A percentile compares a stretch with the other conserved stretches of the same genome.
Evolutionary conservation across 2,797 vertebrate species (phyloP).

Genomic region (Amniataba percoides): DNA sequence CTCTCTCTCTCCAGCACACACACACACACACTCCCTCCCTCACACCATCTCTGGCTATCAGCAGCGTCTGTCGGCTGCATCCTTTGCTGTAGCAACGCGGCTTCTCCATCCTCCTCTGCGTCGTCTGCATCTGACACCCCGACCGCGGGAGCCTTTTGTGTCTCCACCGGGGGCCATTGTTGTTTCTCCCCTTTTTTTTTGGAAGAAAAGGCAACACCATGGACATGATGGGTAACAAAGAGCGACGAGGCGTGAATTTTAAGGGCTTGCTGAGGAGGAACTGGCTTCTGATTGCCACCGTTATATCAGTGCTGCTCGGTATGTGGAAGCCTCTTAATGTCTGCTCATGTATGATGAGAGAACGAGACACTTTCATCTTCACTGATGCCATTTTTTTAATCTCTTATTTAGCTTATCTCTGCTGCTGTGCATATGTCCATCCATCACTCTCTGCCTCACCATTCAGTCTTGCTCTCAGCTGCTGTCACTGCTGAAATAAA

Average conservation of each 20-base stretch:
- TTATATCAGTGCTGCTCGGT: constrained; percentile 92
- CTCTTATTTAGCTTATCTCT: too few species aligned
- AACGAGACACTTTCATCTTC: constrained; percentile 12
- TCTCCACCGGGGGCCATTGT: constrained; percentile 44
- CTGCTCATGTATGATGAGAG: constrained; percentile 33
- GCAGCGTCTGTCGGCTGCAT: constrained; percentile 70
- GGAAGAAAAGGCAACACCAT: constrained; percentile 49
- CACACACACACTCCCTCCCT: constrained; percentile 36
- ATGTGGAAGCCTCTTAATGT: constrained; percentile 65
- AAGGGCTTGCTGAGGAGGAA: constrained; percentile 89
- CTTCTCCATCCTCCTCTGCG: constrained; percentile 40
- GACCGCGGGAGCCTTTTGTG: constrained; percentile 48
- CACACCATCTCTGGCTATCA: constrained; percentile 56
- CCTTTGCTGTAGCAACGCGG: constrained; percentile 59
- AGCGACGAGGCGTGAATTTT: constrained; percentile 81
- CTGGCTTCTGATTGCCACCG: constrained; percentile 92
- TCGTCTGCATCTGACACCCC: constrained; percentile 52
- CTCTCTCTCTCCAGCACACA: background rate
- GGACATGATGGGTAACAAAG: constrained; percentile 86
- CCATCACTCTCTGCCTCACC: constrained; percentile 4
- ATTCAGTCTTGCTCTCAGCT: constrained; percentile 9
- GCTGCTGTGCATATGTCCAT: background rate
- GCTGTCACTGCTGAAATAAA: constrained; percentile 50
- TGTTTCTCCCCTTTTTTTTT: constrained; percentile 18
- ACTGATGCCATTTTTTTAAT: background rate